phyloP scores from a whole-genome alignment of 2,888 invertebrate genomes.

The Tetragonula carbonaria region DNA sequence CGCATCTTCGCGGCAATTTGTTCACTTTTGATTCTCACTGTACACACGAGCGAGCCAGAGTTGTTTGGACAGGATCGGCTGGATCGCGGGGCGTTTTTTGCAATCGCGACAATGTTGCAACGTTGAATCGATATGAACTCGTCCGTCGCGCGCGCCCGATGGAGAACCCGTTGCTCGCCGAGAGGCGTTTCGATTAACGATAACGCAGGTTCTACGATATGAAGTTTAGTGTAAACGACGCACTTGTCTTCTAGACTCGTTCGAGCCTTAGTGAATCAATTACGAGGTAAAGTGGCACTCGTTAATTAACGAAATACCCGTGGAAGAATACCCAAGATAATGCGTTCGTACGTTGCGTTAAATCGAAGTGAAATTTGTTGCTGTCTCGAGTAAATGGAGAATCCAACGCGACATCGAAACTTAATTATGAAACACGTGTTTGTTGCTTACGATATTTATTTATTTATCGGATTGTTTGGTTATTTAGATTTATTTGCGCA shows the following conservation, averaged over 20 bases:
- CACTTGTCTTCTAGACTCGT: not conserved
- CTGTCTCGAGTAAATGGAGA: not conserved
- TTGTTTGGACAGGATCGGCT: slow-evolving; percentile 21
- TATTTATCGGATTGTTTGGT: too few relatives aligned
- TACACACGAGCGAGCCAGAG: not conserved
- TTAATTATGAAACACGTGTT: not conserved
- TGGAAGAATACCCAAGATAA: not conserved
- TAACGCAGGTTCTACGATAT: slow-evolving; percentile 38
- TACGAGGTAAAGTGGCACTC: not conserved
- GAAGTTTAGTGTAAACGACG: slow-evolving; percentile 44
- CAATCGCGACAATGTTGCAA: slow-evolving; percentile 49
- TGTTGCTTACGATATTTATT: too few relatives aligned
- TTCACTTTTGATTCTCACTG: not conserved
- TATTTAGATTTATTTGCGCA: too few relatives aligned
- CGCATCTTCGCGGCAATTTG: too few relatives aligned
- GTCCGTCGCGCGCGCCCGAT: slow-evolving; percentile 9
- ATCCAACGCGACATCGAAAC: not conserved
- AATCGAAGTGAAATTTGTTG: not conserved
- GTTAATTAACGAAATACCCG: slow-evolving; percentile 2
- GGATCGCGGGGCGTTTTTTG: slow-evolving; percentile 15
- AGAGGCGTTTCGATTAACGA: slow-evolving; percentile 41
- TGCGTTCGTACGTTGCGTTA: not conserved
- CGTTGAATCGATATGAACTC: slow-evolving; percentile 34
- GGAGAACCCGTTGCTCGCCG: slow-evolving; percentile 1
- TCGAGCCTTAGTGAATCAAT: not conserved